phyloP scores from a whole-genome alignment of 1,140 invertebrate species.

The Magallana angulata region DNA sequence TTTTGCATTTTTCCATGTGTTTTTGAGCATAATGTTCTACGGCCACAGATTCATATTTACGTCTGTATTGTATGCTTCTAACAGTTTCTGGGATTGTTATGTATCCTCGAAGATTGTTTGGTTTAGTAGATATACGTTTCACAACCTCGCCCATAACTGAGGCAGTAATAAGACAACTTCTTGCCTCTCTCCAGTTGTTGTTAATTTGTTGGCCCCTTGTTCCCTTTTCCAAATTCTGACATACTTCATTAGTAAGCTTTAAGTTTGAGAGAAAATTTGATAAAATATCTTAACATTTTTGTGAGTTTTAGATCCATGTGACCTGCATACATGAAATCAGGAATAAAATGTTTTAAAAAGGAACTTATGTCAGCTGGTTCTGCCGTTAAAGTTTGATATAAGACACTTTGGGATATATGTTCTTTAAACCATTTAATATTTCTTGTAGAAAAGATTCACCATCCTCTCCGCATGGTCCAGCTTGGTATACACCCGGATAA shows the following conservation, averaged over 20 bases:
- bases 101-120: background rate
- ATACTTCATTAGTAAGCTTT: background rate
- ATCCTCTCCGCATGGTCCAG: conserved; percentile 13
- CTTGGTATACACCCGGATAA: conserved; percentile 23
- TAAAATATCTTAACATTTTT: conserved; percentile 42
- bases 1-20: background rate
- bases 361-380: conserved; percentile 6
- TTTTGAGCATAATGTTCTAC: background rate
- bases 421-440: conserved; percentile 14
- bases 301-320: background rate
- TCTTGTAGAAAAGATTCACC: conserved; percentile 30
- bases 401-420: conserved; percentile 41
- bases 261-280: conserved; percentile 28
- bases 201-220: background rate
- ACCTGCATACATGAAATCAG: conserved; percentile 43
- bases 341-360: conserved; percentile 21
- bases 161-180: background rate
- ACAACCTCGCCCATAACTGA: background rate
- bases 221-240: conserved; percentile 34
- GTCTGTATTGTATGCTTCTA: background rate
- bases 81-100: background rate
- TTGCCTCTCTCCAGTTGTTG: conserved; percentile 4
- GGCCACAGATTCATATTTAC: background rate
- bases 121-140: background rate
- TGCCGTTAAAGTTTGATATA: conserved; percentile 44